Evolutionary conservation across 2,113 vertebrate genomes (phyloP), one percentile per base, ranked within the genome.

Genomic region (Ovis aries): DNA sequence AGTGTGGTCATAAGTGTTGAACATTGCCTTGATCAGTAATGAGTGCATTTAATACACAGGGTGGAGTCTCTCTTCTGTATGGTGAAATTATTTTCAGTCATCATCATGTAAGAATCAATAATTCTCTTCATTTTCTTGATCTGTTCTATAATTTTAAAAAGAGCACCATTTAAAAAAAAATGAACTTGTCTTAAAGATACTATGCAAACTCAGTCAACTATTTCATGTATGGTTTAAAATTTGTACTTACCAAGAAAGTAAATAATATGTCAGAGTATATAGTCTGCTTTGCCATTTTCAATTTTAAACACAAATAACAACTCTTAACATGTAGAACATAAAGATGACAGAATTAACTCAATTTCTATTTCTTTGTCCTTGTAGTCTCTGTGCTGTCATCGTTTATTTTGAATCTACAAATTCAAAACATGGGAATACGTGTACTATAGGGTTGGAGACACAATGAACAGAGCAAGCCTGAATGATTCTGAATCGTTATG

Each of bases 221-320:
- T 52, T 88, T 71, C 45, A 81, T 31, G 21, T 52, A 57, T 55
- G n/a, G 25, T 71, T 95, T 78, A 80, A 91, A 89, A 91, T 62
- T 33, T 67, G 11, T 86, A 36, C 11, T 50, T 88, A 33, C 3
- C 31, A 78, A 90, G 50, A 14, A 89, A 89, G 48, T 53, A 87
- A 89, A 50, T n/a, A 43, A 48, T 12, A 80, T 15, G 52, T 85
- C 36, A 45, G 6, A 48, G 10, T 62, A 74, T 10, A 4, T 3
- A 36, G 27, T 21, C 64, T 60, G 5, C 9, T 92, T 88, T 50
- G 23, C 7, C 91, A 4, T 95, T 94, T 93, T 82, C 67, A 33
- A 71, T 93, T 88, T 96, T 88, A 95, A 90, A 62, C 53, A 84
- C 43, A 88, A 80, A 92, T 94, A 85, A 92, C 78, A 92, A 85